Evolutionary conservation across 2,888 invertebrate species (phyloP).

Genomic region (Spialia ferax): DNA sequence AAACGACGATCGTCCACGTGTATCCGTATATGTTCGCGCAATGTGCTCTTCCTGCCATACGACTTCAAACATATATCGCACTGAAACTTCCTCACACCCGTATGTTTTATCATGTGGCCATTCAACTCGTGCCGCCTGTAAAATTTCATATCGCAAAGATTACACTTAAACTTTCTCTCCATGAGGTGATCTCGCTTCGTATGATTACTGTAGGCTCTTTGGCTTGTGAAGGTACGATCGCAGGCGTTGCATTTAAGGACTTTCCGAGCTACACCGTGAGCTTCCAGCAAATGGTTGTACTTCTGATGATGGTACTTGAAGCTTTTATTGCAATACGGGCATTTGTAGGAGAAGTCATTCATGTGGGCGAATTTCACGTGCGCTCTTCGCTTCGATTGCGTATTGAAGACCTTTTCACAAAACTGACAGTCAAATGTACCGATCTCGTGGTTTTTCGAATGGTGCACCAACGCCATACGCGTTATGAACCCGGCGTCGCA

Average conservation of each 20-base stretch:
- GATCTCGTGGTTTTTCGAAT: constrained; percentile 36
- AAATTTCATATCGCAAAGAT: constrained; percentile 48
- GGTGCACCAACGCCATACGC: constrained; percentile 45
- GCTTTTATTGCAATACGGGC: constrained; percentile 53
- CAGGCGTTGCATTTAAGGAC: constrained; percentile 54
- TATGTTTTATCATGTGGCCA: constrained; percentile 61
- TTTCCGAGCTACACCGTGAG: constrained; percentile 48
- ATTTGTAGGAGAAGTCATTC: constrained; percentile 52
- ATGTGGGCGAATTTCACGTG: constrained; percentile 40
- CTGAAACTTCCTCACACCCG: constrained; percentile 50
- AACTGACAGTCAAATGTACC: constrained; percentile 32
- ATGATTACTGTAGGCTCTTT: constrained; percentile 50
- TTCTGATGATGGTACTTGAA: constrained; percentile 44
- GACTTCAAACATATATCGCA: constrained; percentile 54
- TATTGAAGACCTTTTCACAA: constrained; percentile 42
- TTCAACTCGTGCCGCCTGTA: constrained; percentile 60
- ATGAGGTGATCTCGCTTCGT: constrained; percentile 53
- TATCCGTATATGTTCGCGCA: constrained; percentile 57
- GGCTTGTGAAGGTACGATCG: constrained; percentile 50
- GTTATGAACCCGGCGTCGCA: constrained; percentile 57
- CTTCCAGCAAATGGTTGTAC: constrained; percentile 49
- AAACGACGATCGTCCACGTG: constrained; percentile 49
- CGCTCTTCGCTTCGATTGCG: neutral
- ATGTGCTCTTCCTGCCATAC: constrained; percentile 49
- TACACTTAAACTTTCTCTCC: constrained; percentile 50